These are phyloP conservation scores for Takifugu ocellatus DNA, from an alignment of 2,797 vertebrate species.

Conservation along the genomic window DNA sequence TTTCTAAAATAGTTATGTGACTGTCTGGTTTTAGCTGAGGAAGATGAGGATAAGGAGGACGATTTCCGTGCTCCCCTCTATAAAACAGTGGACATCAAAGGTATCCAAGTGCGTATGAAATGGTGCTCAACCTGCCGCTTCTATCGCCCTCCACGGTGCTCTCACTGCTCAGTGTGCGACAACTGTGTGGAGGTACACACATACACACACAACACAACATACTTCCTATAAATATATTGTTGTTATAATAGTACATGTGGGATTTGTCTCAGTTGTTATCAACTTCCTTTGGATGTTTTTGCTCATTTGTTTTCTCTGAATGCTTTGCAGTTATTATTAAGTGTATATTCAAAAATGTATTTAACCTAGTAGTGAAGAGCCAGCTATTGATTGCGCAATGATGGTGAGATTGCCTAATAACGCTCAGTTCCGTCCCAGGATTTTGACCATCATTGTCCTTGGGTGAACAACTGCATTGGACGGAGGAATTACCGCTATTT, in stretches of 20 bases:
- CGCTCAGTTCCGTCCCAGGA: conserved; percentile 74
- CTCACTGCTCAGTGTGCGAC: conserved; percentile 97
- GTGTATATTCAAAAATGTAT: no score
- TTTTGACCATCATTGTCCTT: conserved; percentile 99
- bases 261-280: no score
- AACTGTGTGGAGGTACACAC: conserved; percentile 92
- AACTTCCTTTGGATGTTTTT: no score
- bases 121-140: conserved; percentile 98
- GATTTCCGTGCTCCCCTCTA: conserved; percentile 97
- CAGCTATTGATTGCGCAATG: neutral
- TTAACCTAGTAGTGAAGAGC: no score
- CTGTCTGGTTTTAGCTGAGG: conserved; percentile 81
- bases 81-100: conserved; percentile 96
- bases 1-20: neutral
- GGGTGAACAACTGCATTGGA: conserved; percentile 99
- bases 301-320: no score
- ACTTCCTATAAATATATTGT: no score
- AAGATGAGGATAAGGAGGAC: conserved; percentile 97
- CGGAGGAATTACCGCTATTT: conserved; percentile 97
- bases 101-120: conserved; percentile 98
- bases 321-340: no score
- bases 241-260: no score
- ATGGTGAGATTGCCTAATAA: neutral
- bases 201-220: conserved; percentile 1
- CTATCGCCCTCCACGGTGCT: conserved; percentile 94